These are phyloP conservation scores for Orycteropus afer DNA, from an alignment of 2,113 vertebrate genomes.

Conservation along the genomic window DNA sequence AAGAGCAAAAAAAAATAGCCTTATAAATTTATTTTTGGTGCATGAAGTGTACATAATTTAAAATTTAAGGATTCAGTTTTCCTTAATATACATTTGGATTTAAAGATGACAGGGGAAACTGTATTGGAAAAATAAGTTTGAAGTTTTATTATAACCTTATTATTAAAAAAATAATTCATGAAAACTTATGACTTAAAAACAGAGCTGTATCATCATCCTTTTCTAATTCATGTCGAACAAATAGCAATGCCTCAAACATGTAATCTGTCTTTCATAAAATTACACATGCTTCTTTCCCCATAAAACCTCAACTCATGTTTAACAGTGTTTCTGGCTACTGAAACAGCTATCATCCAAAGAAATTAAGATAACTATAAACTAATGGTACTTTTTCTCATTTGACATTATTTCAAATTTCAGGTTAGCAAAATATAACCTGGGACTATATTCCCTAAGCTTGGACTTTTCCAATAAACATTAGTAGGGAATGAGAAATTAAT, in stretches of 20 bases:
- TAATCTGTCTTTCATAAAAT: slow-evolving; percentile 49
- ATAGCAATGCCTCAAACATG: background rate
- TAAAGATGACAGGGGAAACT: slow-evolving; percentile 32
- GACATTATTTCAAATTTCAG: slow-evolving; percentile 36
- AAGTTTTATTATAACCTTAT: slow-evolving; percentile 44
- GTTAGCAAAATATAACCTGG: background rate
- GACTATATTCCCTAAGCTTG: background rate
- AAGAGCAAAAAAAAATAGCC: background rate
- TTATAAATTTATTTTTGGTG: background rate
- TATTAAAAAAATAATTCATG: slow-evolving; percentile 62
- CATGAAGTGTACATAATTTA: slow-evolving; percentile 6
- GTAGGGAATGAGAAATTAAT: background rate
- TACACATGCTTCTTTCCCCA: background rate
- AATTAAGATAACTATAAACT: slow-evolving; percentile 7
- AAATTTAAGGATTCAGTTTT: slow-evolving; percentile 45
- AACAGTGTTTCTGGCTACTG: slow-evolving; percentile 59
- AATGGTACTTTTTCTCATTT: slow-evolving; percentile 31
- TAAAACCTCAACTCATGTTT: background rate
- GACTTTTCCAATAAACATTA: background rate
- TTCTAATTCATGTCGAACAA: slow-evolving; percentile 54
- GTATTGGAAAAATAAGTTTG: slow-evolving; percentile 49
- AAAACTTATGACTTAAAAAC: slow-evolving; percentile 44
- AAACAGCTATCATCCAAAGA: slow-evolving; percentile 47
- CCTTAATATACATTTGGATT: slow-evolving; percentile 7
- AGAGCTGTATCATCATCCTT: slow-evolving; percentile 12